Conservation (phyloP, 1,140 invertebrate genomes). For the Cydia fagiglandana region DNA sequence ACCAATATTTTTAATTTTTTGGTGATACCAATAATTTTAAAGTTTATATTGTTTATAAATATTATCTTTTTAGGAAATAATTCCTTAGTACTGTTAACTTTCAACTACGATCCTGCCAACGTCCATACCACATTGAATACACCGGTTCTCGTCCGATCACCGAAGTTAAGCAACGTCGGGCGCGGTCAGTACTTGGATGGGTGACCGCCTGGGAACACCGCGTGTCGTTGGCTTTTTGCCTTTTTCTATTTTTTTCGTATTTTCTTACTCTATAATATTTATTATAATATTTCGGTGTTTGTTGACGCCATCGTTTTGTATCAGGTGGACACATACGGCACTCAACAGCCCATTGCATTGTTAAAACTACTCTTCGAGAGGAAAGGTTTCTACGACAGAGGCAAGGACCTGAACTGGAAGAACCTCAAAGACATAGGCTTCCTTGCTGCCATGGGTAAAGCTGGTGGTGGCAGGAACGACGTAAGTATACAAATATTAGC, state of each 20-base stretch:
- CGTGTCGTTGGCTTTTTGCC: constrained; percentile 24
- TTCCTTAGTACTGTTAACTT: not conserved
- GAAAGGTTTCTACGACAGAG: constrained; percentile 92
- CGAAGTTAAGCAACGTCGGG: constrained; percentile 30
- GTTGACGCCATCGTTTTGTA: constrained; percentile 24
- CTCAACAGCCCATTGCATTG: constrained; percentile 94
- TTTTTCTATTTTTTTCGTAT: not conserved
- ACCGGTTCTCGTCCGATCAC: constrained; percentile 32
- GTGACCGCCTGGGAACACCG: constrained; percentile 29
- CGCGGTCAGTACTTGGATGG: constrained; percentile 30
- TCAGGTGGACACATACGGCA: constrained; percentile 89
- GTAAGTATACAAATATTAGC: constrained; percentile 47
- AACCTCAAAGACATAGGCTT: constrained; percentile 91
- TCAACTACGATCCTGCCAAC: not conserved
- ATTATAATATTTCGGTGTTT: not conserved
- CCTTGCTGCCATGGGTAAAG: constrained; percentile 89
- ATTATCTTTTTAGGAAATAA: no score
- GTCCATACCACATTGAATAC: constrained; percentile 30
- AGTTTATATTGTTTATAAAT: no score
- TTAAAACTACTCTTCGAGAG: constrained; percentile 92
- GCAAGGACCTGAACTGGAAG: constrained; percentile 95
- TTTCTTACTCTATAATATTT: not conserved
- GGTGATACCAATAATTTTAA: no score
- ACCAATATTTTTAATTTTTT: no score
- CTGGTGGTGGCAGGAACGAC: constrained; percentile 92